Conservation (phyloP, 2,113 vertebrate species). For the Phainopepla nitens region DNA sequence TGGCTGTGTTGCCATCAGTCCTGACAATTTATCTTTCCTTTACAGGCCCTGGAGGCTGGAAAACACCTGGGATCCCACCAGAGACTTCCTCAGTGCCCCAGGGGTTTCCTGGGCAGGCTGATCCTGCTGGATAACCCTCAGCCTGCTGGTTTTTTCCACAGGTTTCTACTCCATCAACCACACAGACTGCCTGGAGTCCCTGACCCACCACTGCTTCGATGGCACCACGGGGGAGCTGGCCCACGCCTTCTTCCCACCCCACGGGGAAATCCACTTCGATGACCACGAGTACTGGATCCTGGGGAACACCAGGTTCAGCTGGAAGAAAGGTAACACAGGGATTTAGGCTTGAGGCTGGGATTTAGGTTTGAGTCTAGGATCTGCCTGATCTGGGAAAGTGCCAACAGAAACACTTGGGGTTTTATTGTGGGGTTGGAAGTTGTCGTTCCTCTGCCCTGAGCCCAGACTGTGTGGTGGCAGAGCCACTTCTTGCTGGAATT, state of each 20-base stretch:
- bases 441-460: background rate
- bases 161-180: conserved; percentile 95
- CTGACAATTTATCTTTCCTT: background rate
- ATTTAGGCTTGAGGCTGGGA: accelerated
- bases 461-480: accelerated
- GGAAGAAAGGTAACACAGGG: conserved; percentile 84
- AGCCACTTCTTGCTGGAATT: background rate
- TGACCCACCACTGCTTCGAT: conserved; percentile 94
- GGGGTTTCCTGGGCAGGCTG: background rate
- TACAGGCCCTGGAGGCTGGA: background rate
- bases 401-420: accelerated
- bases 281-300: conserved; percentile 95
- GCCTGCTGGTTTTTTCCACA: conserved; percentile 8
- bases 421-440: background rate
- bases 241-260: conserved; percentile 92
- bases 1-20: background rate
- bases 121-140: background rate
- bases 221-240: conserved; percentile 94
- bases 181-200: conserved; percentile 89
- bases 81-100: background rate
- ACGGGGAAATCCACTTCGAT: conserved; percentile 95
- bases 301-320: conserved; percentile 94
- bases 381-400: background rate
- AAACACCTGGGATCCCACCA: background rate
- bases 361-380: accelerated